Base-by-base conservation (phyloP, 37 sponge, comb jelly and placozoan species). In the Ephydatia muelleri region DNA sequence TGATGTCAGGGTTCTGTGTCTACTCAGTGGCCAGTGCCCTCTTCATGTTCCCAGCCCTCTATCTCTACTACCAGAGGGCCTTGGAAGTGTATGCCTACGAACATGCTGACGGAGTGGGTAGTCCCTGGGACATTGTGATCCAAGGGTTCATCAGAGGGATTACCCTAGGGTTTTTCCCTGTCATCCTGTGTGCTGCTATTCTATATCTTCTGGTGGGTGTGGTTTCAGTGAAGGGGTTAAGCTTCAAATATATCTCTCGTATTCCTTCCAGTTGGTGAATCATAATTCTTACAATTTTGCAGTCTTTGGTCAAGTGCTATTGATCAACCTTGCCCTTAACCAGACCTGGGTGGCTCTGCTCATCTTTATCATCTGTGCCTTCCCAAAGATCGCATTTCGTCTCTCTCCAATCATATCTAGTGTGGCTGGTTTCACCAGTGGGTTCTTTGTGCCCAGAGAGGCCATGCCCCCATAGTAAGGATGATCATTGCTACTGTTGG, bases 1-100 rank as follows among this genome's bases (percentile, higher is more conserved):
- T 96, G 9, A 73, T 96, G 75, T 87, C 97, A n/a, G 94, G 92
- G 26, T 88, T 96, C 82, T 96, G 94, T 87, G 92, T 96, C 66
- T 94, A 91, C 85, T 90, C 92, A n/a, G 89, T 92, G 23, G 94
- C 97, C 40, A 94, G 94, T 87, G 94, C 92, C 37, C 92, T 96
- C 67, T 96, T 96, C 83, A 94, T 96, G 92, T 96, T 96, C 65
- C 97, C 97, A 32, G 90, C 87, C 68, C 70, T 96, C 73, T 82
- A 89, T 65, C 43, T 70, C 49, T 94, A 94, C 82, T 94, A 85
- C 67, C 40, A 79, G 27, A 82, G 67, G 43, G 90, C 92, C 12
- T 79, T 96, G 25, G 81, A 86, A 80, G 88, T 90, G 31, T 87
- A 87, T 65, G 33, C 40, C 31, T 40, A 80, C 13, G 94, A 93